Percentiles rank a stretch among this genome's conserved stretches.
Evolutionary conservation across 2,797 vertebrate genomes (phyloP).

Genomic region (Trachops cirrhosus): DNA sequence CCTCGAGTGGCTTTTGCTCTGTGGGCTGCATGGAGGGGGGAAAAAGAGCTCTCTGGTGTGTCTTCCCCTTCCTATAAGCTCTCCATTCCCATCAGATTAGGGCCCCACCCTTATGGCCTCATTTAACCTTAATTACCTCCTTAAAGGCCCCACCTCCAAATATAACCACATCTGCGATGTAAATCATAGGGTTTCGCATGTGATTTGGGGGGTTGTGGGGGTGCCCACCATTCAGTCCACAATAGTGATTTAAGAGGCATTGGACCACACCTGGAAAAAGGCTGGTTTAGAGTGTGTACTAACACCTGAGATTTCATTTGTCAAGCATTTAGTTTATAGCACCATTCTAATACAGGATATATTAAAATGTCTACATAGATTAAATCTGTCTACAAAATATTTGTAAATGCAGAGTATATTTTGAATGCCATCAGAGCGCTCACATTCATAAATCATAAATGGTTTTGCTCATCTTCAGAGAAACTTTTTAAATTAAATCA

Average conservation of each 20-base stretch:
- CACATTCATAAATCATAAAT: neutral
- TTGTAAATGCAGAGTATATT: neutral
- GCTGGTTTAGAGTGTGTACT: neutral
- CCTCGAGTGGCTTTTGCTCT: neutral
- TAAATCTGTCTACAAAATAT: neutral
- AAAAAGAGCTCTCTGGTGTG: neutral
- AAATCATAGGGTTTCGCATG: neutral
- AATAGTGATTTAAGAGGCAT: neutral
- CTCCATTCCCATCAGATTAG: neutral
- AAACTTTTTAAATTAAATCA: neutral
- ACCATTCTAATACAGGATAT: neutral
- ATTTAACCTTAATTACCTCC: neutral
- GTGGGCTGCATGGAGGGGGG: neutral
- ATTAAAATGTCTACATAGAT: neutral
- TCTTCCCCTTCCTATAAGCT: neutral
- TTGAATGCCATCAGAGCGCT: neutral
- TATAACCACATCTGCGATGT: neutral
- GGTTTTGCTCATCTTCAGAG: conserved; percentile 2
- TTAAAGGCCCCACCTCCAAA: neutral
- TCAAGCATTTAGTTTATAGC: neutral
- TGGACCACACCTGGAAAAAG: neutral
- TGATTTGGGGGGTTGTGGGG: neutral
- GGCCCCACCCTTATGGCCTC: neutral
- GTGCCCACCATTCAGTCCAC: neutral
- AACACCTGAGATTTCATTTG: neutral